Evolutionary conservation across 2,888 invertebrate species (phyloP), one percentile per base, ranked within the genome.

Genomic region (Calliopum simillimum): DNA sequence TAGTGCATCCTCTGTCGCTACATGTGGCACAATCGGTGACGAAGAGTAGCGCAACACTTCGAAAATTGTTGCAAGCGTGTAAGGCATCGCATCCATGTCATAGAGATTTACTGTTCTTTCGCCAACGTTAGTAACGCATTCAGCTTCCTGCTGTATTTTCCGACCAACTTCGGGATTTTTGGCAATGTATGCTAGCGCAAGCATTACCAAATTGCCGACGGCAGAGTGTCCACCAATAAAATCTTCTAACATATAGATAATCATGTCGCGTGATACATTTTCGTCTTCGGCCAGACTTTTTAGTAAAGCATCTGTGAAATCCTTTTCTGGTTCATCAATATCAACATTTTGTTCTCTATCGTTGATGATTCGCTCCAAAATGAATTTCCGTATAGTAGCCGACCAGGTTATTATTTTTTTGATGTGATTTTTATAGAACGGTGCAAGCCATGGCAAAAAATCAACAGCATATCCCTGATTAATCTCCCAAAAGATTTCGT

Each of bases 401-500:
- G 93, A 91, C 93, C 93, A 94, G 68, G 88, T 83, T 1, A 90
- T 88, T 6, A 94, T 86, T 74, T 90, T 91, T 2, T 89, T 87
- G 87, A 94, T 89, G 79, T 94, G 92, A 4, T 88, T 87, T 3
- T 86, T 86, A 83, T 94, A 94, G 71, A 94, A 90, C 0, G 94
- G 94, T 1, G 90, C 87, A 0, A 96, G 84, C 92, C 93, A 94
- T 0, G 96, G 96, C 25, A 96, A 80, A 79, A 96, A 96, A 79
- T 96, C 96, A 0, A 95, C 90, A 0, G 94, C 93, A 82, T 94
- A 95, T 0, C 95, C 95, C 79, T 94, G 94, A 84, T 96, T 96
- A 74, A 96, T 95, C 81, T 96, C 95, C 92, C 94, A 95, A 87
- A 96, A 96, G 64, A 96, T 94, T 77, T 93, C 92, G 78, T 96